Base-by-base conservation (phyloP, 2,888 invertebrate genomes). In the Drosophila borborema region DNA sequence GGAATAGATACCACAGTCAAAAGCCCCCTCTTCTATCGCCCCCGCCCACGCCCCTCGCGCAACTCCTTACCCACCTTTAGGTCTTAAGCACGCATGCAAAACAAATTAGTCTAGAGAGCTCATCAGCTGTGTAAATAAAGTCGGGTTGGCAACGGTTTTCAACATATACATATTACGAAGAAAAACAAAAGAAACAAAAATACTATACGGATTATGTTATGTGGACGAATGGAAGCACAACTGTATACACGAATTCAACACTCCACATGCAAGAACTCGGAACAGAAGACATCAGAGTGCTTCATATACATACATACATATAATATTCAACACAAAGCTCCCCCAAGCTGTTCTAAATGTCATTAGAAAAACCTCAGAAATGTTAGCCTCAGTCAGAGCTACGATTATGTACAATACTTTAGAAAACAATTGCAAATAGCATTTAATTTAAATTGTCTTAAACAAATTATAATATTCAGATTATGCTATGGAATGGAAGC, bases 101-200 rank as follows among this genome's bases (percentile, higher is more conserved):
- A 60, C 55, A 77, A 75, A 60, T 60, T 77, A 77, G 77, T 61
- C 45, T 76, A 77, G 56, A 48, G 62, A 49, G 41, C 48, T 41
- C 54, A 62, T 54, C 49, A 77, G 58, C 74, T 74, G 72, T 83
- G 82, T 80, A 82, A 83, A 82, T 82, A 82, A 70, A 66, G 38
- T 45, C 65, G 63, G 49, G 53, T 63, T 77, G 73, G 69, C 77
- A 77, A 69, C 64, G 62, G 64, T 73, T 73, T 73, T 64, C 60
- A 64, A 69, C 69, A 62, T 55, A 68, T 48, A 48, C 28, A 28
- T 28, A 28, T 28, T 16, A 3, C 38, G 14, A 38, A 38, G 14
- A 20, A 18, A 53, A 20, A 1, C 38, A 38, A 72, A 64, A 2
- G 18, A 41, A 31, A 20, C 31, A 49, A 31, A 10, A 49, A 45